These are phyloP conservation scores for Neria commutata DNA, from an alignment of 2,888 invertebrate genomes.

Conservation along the genomic window DNA sequence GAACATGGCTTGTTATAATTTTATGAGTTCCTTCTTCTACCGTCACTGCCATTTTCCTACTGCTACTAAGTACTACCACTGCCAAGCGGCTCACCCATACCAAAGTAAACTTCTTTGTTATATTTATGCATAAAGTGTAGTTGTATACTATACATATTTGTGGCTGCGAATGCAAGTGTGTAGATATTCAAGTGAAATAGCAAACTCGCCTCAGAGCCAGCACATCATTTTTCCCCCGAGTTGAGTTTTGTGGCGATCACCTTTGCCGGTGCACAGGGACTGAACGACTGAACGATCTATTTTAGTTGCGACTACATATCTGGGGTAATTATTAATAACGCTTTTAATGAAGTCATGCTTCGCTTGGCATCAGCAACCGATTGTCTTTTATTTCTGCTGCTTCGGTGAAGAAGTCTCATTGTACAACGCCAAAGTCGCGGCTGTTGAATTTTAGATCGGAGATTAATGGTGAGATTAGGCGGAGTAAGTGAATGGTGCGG, in stretches of 20 bases:
- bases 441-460: not conserved
- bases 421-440: not conserved
- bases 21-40: conserved; percentile 3
- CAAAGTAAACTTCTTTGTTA: not conserved
- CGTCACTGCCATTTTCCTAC: too few species aligned
- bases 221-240: too few species aligned
- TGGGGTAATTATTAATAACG: conserved; percentile 6
- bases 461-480: not conserved
- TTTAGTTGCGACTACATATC: conserved; percentile 1
- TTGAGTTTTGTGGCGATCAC: conserved; percentile 1
- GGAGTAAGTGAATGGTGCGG: too few species aligned
- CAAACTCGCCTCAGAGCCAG: too few species aligned
- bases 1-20: conserved; percentile 4
- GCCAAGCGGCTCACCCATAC: too few species aligned
- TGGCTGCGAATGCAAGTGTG: too few species aligned
- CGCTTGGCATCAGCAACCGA: conserved; percentile 33
- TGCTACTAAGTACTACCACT: too few species aligned
- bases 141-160: too few species aligned
- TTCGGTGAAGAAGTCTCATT: not conserved
- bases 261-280: not conserved
- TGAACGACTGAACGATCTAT: not conserved
- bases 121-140: not conserved
- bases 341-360: conserved; percentile 5
- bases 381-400: conserved; percentile 48
- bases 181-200: too few species aligned